These are phyloP conservation scores for Polia nebulosa DNA, from an alignment of 2,888 invertebrate species.

Conservation along the genomic window DNA sequence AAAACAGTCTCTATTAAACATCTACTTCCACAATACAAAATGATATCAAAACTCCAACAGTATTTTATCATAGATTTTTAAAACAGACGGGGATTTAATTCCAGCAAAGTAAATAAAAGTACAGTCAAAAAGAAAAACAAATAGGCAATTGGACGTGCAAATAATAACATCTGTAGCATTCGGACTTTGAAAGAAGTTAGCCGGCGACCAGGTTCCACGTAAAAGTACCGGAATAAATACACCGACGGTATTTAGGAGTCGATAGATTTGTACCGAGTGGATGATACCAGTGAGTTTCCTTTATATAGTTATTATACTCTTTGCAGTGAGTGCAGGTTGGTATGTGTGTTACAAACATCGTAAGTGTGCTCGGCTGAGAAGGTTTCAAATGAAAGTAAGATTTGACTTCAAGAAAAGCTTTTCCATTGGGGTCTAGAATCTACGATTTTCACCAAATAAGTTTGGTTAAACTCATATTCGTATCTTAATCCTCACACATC, in stretches of 20 bases:
- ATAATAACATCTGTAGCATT: slow-evolving; percentile 75
- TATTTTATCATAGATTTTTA: background rate
- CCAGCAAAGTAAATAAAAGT: slow-evolving; percentile 56
- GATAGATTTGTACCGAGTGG: slow-evolving; percentile 70
- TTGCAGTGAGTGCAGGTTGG: no score
- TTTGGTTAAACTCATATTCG: no score
- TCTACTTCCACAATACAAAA: slow-evolving; percentile 1
- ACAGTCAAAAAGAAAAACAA: slow-evolving; percentile 71
- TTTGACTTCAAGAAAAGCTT: no score
- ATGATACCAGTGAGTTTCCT: no score
- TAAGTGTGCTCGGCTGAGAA: no score
- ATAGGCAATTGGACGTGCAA: slow-evolving; percentile 75
- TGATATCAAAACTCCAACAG: background rate
- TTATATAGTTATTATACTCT: no score
- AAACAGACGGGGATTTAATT: slow-evolving; percentile 48
- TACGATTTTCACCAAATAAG: no score
- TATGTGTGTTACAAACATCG: no score
- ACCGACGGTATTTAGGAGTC: slow-evolving; percentile 79
- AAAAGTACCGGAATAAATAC: slow-evolving; percentile 88
- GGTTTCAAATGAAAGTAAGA: no score
- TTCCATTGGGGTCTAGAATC: no score
- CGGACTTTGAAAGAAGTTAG: slow-evolving; percentile 70
- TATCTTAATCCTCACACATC: no score
- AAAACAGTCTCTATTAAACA: no score
- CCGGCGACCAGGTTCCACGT: slow-evolving; percentile 78